Base-by-base conservation (phyloP, 2,888 invertebrate genomes). In the Chrysopilus asiliformis region DNA sequence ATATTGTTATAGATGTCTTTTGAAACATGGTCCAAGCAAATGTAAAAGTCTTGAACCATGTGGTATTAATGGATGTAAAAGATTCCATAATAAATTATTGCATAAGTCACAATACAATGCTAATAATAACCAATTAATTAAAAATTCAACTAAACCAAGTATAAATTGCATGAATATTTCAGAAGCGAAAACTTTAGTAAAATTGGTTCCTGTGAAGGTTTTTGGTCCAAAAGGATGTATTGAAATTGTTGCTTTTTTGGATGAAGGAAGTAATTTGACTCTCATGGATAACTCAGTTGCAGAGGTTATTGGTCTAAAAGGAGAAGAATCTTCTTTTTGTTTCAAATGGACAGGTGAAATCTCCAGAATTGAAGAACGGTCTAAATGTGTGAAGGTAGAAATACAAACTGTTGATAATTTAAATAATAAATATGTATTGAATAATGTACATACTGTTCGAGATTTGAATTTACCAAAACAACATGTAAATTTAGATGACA, bases 21-120 rank as follows among this genome's bases (percentile, higher is more conserved):
- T 10, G 4, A 15, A n/a, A 14, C 29, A 29, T n/a, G 15, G 29
- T 13, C 15, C 15, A 29, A 29, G 29, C 29, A n/a, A n/a, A n/a
- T 29, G 29, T 12, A 29, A n/a, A 10, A 29, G 9, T 29, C 10
- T 14, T 15, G 9, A n/a, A 29, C 29, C 29, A n/a, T 29, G 29
- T 12, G 29, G 29, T 12, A 10, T 29, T 13, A 14, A 29, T 13
- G 14, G 29, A 29, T 29, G 29, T 16, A 10, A 29, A 13, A 29
- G 14, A 10, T 29, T 29, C 8, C 29, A 29, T n/a, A 4, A 29
- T 9, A 4, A 29, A 10, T 16, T 29, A 12, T 4, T 29, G 14
- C 29, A 29, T 29, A 29, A 29, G 10, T 16, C 3, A 15, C 15
- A 10, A 29, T 4, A 2, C 15, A n/a, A 14, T 8, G n/a, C n/a